Percentiles rank a stretch among this genome's conserved stretches.
These are phyloP conservation scores for Allacma fusca DNA, from an alignment of 2,888 invertebrate genomes.

Conservation along the genomic window DNA sequence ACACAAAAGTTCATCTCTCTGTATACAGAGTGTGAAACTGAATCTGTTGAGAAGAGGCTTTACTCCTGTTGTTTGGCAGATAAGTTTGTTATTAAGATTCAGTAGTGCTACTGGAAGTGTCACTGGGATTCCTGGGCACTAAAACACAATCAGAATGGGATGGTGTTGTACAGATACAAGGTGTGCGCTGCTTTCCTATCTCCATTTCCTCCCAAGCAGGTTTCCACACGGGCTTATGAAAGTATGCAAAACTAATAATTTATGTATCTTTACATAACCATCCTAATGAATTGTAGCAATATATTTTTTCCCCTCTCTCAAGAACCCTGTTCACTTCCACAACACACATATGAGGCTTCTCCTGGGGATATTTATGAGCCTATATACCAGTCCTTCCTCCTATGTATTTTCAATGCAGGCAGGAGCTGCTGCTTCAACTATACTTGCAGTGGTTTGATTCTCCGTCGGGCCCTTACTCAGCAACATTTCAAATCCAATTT, in stretches of 20 bases:
- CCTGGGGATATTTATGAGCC: background rate
- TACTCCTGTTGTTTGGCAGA: background rate
- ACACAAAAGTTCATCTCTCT: too few relatives aligned
- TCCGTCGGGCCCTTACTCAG: too few relatives aligned
- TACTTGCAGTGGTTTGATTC: background rate
- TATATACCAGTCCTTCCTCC: background rate
- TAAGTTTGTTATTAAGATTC: background rate
- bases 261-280: constrained; percentile 1
- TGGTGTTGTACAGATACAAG: too few relatives aligned
- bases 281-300: constrained; percentile 8
- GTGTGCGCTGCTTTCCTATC: too few relatives aligned
- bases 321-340: too few relatives aligned
- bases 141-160: too few relatives aligned
- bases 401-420: background rate
- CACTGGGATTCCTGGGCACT: background rate
- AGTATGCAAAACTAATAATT: background rate
- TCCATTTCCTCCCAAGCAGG: background rate
- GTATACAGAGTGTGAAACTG: too few relatives aligned
- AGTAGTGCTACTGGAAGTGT: background rate
- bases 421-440: background rate
- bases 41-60: constrained; percentile 4
- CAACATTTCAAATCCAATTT: constrained; percentile 16
- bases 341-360: background rate
- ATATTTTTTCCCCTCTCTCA: background rate
- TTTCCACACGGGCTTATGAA: background rate